Evolutionary conservation across 2,888 invertebrate species (phyloP), one percentile per base, ranked within the genome.

Genomic region (Carabus problematicus): DNA sequence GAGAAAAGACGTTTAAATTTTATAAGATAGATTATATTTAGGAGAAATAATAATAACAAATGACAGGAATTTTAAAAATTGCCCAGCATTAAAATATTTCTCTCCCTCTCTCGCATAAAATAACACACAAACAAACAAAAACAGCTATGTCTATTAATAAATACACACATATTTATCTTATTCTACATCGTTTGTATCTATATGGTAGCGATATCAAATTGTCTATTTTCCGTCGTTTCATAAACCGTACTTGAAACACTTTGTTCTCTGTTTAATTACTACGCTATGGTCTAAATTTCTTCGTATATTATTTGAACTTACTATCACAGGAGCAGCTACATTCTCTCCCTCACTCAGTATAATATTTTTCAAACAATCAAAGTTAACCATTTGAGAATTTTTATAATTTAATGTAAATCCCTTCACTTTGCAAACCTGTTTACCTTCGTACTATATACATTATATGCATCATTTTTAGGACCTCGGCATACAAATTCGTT

Each of bases 401-500:
- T 41, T 59, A 40, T 71, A n/a, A n/a, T n/a, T n/a, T n/a, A n/a
- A n/a, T n/a, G n/a, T n/a, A n/a, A n/a, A n/a, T n/a, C n/a, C n/a
- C 45, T 73, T 73, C 4, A 72, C 72, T 70, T 73, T 73, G 71
- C 72, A 72, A 1, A 72, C 47, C n/a, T 52, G 14, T 8, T 16
- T 49, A n/a, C 18, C 9, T 12, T 60, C 14, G 70, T 66, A 1
- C 66, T 49, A 64, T 60, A 71, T n/a, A 77, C 74, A 16, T 70
- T 72, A 66, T 75, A 79, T 0, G 73, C 75, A 69, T 80, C 78
- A 68, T 76, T 78, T 71, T 80, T 80, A 1, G 79, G 77, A 0
- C 79, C 81, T 0, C 75, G 76, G 16, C 75, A 74, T 8, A 77
- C 75, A 71, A 77, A 79, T 62, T 76, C 72, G 3, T 3, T 42